A percentile compares a stretch with the other conserved stretches of the same genome.
phyloP scores from a whole-genome alignment of 2,888 invertebrate genomes.

The Choristoneura rosaceana region DNA sequence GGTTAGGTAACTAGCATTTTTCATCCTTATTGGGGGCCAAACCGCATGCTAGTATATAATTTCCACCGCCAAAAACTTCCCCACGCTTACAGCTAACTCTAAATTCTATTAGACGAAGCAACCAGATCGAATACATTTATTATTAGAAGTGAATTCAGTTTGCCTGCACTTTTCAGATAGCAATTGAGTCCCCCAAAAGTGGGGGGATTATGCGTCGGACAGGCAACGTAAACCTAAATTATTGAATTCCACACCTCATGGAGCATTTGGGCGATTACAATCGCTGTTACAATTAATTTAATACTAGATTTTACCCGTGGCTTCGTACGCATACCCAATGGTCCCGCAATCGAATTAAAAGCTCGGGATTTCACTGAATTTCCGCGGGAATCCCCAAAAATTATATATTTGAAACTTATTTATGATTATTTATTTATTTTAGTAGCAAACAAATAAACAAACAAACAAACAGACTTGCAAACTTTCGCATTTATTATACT shows the following conservation, averaged over 20 bases:
- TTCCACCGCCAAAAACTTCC: too few species aligned
- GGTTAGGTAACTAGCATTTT: too few species aligned
- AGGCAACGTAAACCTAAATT: constrained; percentile 28
- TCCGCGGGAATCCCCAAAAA: too few species aligned
- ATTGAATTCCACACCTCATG: constrained; percentile 15
- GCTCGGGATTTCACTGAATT: too few species aligned
- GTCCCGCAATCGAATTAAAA: too few species aligned
- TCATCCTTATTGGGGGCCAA: too few species aligned
- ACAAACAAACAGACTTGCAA: neutral
- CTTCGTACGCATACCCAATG: too few species aligned
- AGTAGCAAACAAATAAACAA: neutral
- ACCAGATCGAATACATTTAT: neutral
- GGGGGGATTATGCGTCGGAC: constrained; percentile 19
- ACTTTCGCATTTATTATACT: too few species aligned
- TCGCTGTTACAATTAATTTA: neutral
- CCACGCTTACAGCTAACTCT: neutral
- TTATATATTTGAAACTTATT: too few species aligned
- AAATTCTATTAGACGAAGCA: neutral
- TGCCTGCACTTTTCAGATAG: constrained; percentile 38
- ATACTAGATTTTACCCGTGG: neutral
- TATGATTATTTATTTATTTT: too few species aligned
- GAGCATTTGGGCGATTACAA: neutral
- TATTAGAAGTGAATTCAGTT: constrained; percentile 1
- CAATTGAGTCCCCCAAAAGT: constrained; percentile 18
- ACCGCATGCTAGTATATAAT: too few species aligned